Conservation (phyloP, 1,140 invertebrate species). For the Trachymyrmex cornetzi region DNA sequence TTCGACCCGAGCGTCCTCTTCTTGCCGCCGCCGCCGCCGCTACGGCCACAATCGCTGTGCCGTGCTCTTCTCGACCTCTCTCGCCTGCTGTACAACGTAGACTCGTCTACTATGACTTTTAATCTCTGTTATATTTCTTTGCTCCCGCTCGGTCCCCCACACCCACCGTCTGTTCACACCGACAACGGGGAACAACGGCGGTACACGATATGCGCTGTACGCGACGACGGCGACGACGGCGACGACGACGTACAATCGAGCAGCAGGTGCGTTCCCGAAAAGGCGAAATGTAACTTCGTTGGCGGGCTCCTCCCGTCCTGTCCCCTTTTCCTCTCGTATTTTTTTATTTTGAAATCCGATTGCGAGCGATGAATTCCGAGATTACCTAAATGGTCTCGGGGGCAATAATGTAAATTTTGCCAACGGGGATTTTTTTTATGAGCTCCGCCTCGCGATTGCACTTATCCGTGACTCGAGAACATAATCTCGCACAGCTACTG, state of each 20-base stretch:
- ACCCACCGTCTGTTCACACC: constrained; percentile 7
- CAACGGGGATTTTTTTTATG: constrained; percentile 70
- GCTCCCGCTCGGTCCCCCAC: not conserved
- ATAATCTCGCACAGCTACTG: constrained; percentile 54
- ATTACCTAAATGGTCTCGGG: constrained; percentile 70
- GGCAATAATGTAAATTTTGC: constrained; percentile 72
- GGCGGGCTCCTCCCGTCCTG: constrained; percentile 6
- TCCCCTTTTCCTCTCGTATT: not conserved
- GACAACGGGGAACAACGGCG: constrained; percentile 41
- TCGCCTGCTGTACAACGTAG: constrained; percentile 44
- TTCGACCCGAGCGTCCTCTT: constrained; percentile 71
- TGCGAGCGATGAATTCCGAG: constrained; percentile 71
- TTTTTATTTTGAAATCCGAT: constrained; percentile 71
- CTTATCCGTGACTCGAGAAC: constrained; percentile 70
- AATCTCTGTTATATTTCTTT: constrained; percentile 75
- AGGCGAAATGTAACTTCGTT: constrained; percentile 51
- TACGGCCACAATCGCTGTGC: constrained; percentile 18
- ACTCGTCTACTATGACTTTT: constrained; percentile 75
- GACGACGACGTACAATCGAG: constrained; percentile 38
- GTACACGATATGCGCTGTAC: constrained; percentile 15
- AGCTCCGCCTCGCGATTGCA: constrained; percentile 66
- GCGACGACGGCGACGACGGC: not conserved
- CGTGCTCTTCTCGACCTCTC: constrained; percentile 51
- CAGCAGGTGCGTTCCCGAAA: constrained; percentile 56
- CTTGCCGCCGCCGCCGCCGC: not conserved